Evolutionary conservation across 2,888 invertebrate species (phyloP).

Genomic region (Teleogryllus oceanicus): DNA sequence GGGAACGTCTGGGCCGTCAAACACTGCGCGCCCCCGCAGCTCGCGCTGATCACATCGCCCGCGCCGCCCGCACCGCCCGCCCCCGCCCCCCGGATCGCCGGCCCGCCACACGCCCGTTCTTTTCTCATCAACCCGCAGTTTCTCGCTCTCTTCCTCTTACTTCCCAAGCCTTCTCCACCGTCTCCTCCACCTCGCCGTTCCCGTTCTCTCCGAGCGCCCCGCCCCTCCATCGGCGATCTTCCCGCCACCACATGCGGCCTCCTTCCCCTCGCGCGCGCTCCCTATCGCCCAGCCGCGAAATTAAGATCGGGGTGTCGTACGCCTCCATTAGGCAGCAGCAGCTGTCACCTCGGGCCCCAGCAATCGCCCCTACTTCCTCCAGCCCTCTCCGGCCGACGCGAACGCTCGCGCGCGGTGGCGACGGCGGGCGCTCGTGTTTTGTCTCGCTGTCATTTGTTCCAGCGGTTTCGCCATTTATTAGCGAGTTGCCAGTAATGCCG

Average conservation of each 20-base stretch:
- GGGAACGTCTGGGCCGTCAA: background rate
- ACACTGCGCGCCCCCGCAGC: background rate
- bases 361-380: background rate
- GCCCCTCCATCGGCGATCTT: background rate
- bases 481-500: background rate
- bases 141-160: too few species aligned
- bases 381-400: background rate
- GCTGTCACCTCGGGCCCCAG: background rate
- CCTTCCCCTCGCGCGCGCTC: background rate
- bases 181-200: too few species aligned
- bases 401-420: background rate
- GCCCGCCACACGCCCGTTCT: too few species aligned
- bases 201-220: too few species aligned
- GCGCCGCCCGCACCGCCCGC: too few species aligned
- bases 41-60: too few species aligned
- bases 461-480: background rate
- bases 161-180: too few species aligned
- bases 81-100: too few species aligned
- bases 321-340: background rate
- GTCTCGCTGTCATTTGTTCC: too few species aligned
- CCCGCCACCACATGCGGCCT: background rate
- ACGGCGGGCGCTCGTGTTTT: background rate
- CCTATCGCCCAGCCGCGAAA: conserved; percentile 1
- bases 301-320: conserved; percentile 7
- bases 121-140: too few species aligned